Evolutionary conservation across 2,113 vertebrate genomes (phyloP).

Genomic region (Odocoileus hemionus): DNA sequence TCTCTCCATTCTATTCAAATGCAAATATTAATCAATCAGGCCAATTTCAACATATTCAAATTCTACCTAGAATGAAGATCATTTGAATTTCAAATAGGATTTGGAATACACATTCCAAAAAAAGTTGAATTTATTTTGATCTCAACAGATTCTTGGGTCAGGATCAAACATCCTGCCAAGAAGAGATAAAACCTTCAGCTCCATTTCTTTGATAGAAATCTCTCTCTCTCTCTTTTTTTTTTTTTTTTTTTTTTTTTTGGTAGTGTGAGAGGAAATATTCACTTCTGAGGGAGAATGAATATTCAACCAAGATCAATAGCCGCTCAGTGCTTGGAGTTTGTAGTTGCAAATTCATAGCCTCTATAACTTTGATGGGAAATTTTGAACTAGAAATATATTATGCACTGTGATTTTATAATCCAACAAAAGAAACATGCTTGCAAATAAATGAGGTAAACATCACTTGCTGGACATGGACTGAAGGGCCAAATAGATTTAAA

Average conservation of each 20-base stretch:
- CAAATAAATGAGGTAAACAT: conserved; percentile 25
- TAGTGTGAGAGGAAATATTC: background rate
- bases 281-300: background rate
- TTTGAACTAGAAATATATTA: conserved; percentile 27
- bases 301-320: accelerated
- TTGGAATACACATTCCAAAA: background rate
- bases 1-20: conserved; percentile 2
- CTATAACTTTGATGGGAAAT: background rate
- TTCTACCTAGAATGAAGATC: background rate
- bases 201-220: background rate
- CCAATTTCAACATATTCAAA: conserved; percentile 37
- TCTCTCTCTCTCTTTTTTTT: background rate
- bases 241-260: background rate
- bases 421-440: conserved; percentile 17
- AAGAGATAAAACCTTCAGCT: background rate
- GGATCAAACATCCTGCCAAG: background rate
- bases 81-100: conserved; percentile 45
- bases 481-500: conserved; percentile 43
- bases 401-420: background rate
- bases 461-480: background rate
- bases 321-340: background rate
- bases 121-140: conserved; percentile 29
- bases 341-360: conserved; percentile 22
- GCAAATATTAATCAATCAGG: conserved; percentile 23
- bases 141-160: background rate